Base-by-base conservation (phyloP, 2,797 vertebrate species). In the Heteromormyrus szaboi region DNA sequence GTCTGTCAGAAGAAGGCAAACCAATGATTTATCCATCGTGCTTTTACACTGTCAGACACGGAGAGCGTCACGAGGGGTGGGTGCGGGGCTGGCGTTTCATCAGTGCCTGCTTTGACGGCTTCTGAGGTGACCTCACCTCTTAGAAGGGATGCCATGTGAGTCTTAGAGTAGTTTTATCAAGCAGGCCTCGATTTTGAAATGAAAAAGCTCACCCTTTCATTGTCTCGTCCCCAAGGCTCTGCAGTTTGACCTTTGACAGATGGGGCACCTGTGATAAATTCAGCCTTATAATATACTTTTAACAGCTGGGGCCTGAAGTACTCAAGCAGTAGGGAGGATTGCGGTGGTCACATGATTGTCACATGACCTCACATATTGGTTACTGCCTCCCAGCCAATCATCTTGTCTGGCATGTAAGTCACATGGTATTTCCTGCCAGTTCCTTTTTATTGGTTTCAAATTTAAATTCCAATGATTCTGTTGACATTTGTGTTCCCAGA, bases 401-500 rank as follows among this genome's bases (percentile, higher is more conserved):
- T 76, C 33, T 76, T 12, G 14, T 17, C 68, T 76, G 68, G 33
- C 33, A 14, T 33, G 68, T 33, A 76, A 17, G 68, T 76, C 6
- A 46, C 44, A 50, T 41, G 37, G 19, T 41, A 22, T 84, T 76
- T 25, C 33, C 33, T 76, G 68, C 68, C 33, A 76, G 9, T 76
- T 76, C 33, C 68, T 17, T 86, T 86, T 86, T 54, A 9, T 86
- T 25, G 8, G n/a, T 53, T 53, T 53, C 50, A 86, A 54, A 86
- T 86, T 86, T 86, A 14, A 86, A 54, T 54, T 86, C 84, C 48
- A 86, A 56, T 54, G 29, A 50, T 50, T 50, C 12, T 56, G 84
- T 86, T 86, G 84, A 86, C 84, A 54, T 86, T 86, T 86, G 51
- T 50, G 68, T 37, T 90, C 44, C 50, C 87, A 84, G 65, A 87